These are phyloP conservation scores for Aspidoscelis tigris DNA, from an alignment of 2,113 vertebrate genomes.

Conservation along the genomic window DNA sequence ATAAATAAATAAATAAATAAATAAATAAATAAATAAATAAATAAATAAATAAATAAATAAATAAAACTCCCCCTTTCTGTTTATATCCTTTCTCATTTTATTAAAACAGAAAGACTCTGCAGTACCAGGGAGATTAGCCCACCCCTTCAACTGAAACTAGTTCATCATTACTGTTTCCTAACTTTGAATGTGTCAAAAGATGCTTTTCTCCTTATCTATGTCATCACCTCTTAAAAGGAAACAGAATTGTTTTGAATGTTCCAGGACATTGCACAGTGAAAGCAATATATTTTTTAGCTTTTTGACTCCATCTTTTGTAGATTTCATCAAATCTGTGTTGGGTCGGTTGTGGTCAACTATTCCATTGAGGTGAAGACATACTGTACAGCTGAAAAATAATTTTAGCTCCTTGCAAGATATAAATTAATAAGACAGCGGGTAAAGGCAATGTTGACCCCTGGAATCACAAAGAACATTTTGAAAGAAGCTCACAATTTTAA, in stretches of 20 bases:
- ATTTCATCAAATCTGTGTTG: neutral
- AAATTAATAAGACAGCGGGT: too few relatives aligned
- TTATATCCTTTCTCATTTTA: neutral
- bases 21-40: neutral
- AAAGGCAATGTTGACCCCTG: too few relatives aligned
- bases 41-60: too few relatives aligned
- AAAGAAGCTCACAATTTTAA: too few relatives aligned
- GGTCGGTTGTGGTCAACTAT: neutral
- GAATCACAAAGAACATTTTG: too few relatives aligned
- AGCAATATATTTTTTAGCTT: neutral
- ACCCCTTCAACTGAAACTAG: slow-evolving; percentile 5
- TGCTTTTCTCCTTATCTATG: neutral
- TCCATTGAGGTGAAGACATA: neutral
- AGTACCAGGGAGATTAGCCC: neutral
- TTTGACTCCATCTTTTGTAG: neutral
- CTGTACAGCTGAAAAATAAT: too few relatives aligned
- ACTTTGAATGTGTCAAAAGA: rapidly evolving
- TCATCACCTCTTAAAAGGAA: rapidly evolving
- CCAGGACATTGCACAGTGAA: neutral
- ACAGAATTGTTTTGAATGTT: neutral
- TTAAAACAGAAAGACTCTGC: neutral
- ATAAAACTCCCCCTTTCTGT: neutral
- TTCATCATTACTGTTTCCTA: neutral
- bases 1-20: too few relatives aligned
- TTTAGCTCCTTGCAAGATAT: too few relatives aligned